Percentiles rank a stretch among this genome's conserved stretches.
Conservation (phyloP, 2,888 invertebrate genomes). For the Candidula unifasciata region DNA sequence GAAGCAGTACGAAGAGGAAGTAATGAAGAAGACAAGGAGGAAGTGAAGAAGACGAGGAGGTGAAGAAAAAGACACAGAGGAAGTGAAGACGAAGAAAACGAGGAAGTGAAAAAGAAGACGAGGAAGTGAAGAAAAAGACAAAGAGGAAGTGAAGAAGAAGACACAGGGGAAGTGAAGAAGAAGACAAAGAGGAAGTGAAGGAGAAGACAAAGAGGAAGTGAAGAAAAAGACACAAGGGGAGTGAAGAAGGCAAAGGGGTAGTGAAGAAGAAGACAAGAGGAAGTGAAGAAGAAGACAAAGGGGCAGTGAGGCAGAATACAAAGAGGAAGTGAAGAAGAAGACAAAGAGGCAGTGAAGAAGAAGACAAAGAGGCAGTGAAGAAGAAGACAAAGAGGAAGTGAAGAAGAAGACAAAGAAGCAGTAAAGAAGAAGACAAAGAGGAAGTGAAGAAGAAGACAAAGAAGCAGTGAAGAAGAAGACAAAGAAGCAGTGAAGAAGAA, state of each 20-base stretch:
- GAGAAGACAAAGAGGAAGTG: neutral
- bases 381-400: no score
- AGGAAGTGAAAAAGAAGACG: slow-evolving; percentile 3
- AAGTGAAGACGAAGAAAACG: neutral
- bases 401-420: no score
- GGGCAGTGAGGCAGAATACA: no score
- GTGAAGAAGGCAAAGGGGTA: neutral
- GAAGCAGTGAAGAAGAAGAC: no score
- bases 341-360: no score
- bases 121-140: neutral
- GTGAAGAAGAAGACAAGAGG: neutral
- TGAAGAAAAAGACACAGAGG: neutral
- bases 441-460: no score
- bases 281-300: no score
- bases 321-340: no score
- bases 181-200: neutral
- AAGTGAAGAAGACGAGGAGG: slow-evolving; percentile 16
- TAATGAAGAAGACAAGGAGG: neutral
- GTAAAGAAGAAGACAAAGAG: no score
- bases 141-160: slow-evolving; percentile 16
- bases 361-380: no score
- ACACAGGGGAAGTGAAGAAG: neutral
- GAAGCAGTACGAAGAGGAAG: neutral
- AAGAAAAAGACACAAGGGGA: neutral
- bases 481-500: no score